phyloP scores from a whole-genome alignment of 2,113 vertebrate genomes.

The Pycnonotus jocosus region DNA sequence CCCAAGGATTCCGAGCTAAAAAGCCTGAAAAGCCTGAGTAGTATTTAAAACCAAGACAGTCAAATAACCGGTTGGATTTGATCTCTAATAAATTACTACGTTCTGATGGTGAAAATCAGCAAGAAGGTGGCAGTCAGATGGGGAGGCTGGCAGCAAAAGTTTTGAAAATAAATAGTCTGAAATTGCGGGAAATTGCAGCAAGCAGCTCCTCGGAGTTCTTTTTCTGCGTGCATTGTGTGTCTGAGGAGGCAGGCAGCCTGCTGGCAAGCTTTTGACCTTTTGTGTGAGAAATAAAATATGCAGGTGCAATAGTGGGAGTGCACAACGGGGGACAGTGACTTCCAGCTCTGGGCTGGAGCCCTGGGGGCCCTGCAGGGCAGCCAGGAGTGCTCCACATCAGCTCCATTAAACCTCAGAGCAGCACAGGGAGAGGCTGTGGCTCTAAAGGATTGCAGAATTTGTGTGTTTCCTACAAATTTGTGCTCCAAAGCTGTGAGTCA shows the following conservation, averaged over 20 bases:
- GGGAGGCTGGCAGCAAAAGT: constrained; percentile 37
- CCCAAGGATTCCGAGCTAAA: background rate
- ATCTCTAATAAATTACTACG: constrained; percentile 63
- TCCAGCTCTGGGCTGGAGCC: background rate
- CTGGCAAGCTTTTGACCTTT: constrained; percentile 42
- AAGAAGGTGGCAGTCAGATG: constrained; percentile 37
- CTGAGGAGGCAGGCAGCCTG: constrained; percentile 23
- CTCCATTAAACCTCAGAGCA: background rate
- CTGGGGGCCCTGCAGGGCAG: background rate
- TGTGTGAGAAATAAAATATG: background rate
- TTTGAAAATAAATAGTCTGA: constrained; percentile 63
- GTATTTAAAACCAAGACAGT: constrained; percentile 60
- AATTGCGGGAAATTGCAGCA: constrained; percentile 58
- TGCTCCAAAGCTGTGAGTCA: background rate
- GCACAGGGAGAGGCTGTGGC: background rate
- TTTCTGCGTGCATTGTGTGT: background rate
- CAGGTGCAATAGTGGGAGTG: constrained; percentile 7
- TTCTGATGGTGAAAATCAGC: constrained; percentile 42
- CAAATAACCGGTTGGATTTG: constrained; percentile 56
- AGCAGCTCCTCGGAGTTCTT: constrained; percentile 21
- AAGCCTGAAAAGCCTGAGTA: constrained; percentile 5
- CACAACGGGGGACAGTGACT: background rate
- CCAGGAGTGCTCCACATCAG: background rate
- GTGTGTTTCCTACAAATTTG: background rate
- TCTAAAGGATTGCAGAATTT: background rate